Percentiles rank a stretch among this genome's conserved stretches.
Evolutionary conservation across 2,888 invertebrate genomes (phyloP).

Genomic region (Sarcophaga carnaria): DNA sequence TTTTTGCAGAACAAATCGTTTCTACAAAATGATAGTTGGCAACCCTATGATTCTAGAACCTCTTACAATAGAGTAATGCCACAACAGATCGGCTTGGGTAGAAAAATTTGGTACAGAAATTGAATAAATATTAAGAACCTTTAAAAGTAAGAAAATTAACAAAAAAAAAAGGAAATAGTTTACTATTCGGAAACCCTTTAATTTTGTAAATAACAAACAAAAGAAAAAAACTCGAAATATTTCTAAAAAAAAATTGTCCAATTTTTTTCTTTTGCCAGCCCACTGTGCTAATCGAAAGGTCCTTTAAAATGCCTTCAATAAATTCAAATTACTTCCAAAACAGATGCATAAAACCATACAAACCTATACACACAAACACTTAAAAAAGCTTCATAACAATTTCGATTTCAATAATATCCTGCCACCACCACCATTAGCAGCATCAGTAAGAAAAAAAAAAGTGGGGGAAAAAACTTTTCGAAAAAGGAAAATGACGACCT

Average conservation of each 20-base stretch:
- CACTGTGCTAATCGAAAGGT: slow-evolving; percentile 15
- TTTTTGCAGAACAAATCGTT: no score
- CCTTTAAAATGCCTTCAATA: slow-evolving; percentile 34
- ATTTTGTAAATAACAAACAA: no score
- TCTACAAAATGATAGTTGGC: no score
- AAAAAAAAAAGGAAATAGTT: no score
- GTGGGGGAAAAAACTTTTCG: background rate
- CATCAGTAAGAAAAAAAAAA: background rate
- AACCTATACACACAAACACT: background rate
- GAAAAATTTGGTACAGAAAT: no score
- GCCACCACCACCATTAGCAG: background rate
- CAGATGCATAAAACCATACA: slow-evolving; percentile 40
- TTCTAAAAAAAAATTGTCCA: background rate
- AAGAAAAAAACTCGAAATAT: background rate
- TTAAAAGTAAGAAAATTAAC: no score
- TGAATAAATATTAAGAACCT: no score
- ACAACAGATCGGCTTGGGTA: no score
- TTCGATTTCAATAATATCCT: slow-evolving; percentile 7
- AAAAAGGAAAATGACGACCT: slow-evolving; percentile 31
- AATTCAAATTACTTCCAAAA: slow-evolving; percentile 56
- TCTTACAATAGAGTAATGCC: no score
- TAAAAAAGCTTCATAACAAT: slow-evolving; percentile 18
- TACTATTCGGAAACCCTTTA: no score
- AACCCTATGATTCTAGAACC: no score
- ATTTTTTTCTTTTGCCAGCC: background rate